Percentiles rank a stretch among this genome's conserved stretches.
Conservation (phyloP, 1,140 invertebrate species). For the Trinorchestia longiramus region DNA sequence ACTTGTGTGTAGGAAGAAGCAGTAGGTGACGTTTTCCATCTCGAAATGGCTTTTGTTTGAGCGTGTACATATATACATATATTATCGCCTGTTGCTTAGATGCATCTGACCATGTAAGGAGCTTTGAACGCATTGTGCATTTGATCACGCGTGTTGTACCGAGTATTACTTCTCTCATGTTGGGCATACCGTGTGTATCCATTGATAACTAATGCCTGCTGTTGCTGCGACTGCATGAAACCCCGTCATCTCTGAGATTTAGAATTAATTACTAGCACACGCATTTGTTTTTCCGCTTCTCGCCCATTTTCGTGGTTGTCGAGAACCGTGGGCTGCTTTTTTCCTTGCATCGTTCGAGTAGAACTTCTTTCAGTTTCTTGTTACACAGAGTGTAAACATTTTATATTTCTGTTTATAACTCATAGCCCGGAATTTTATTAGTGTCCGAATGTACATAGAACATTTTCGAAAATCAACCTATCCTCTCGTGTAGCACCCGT, state of each 20-base stretch:
- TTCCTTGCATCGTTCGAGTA: background rate
- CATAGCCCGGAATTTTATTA: background rate
- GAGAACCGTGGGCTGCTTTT: background rate
- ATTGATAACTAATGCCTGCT: background rate
- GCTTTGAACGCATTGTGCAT: slow-evolving; percentile 20
- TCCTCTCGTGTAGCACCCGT: background rate
- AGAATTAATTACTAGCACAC: background rate
- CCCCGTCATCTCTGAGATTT: background rate
- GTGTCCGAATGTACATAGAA: background rate
- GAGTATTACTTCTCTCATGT: background rate
- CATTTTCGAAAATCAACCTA: background rate
- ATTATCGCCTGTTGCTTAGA: background rate
- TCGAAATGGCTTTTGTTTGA: background rate
- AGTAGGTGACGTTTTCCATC: background rate
- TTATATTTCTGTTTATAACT: no score
- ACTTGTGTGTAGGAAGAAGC: background rate
- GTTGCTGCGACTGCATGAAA: background rate
- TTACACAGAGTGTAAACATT: no score
- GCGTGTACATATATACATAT: slow-evolving; percentile 31
- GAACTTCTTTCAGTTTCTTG: background rate
- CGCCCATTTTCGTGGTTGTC: background rate
- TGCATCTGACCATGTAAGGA: slow-evolving; percentile 12
- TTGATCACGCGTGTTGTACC: slow-evolving; percentile 13
- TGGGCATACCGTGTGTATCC: background rate
- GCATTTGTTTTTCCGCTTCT: background rate